Percentiles rank a stretch among this genome's conserved stretches.
Conservation (phyloP, 2,113 vertebrate species). For the Todiramphus chloris region DNA sequence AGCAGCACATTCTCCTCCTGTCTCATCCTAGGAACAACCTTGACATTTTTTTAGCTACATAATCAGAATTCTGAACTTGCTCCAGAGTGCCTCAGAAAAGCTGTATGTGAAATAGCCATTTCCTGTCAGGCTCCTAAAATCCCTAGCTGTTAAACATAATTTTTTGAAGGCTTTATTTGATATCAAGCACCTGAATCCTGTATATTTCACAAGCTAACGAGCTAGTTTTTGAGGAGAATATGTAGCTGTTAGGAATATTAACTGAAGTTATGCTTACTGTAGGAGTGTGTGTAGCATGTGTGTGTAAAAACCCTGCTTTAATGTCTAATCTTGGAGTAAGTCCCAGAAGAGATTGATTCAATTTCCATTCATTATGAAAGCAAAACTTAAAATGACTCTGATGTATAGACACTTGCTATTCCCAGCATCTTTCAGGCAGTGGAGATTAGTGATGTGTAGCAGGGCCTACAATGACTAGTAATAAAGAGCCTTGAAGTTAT, state of each 20-base stretch:
- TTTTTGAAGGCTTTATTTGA: conserved; percentile 58
- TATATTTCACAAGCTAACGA: conserved; percentile 41
- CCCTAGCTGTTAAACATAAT: background rate
- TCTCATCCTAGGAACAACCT: background rate
- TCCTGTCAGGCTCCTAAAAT: conserved; percentile 30
- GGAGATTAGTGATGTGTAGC: background rate
- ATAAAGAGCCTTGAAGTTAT: background rate
- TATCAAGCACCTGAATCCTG: conserved; percentile 35
- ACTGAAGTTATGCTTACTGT: background rate
- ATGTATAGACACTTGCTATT: background rate
- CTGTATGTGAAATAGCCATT: background rate
- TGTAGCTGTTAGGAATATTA: conserved; percentile 25
- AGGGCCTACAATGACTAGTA: background rate
- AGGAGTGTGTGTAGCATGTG: background rate
- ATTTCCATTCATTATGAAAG: conserved; percentile 42
- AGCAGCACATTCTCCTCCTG: background rate
- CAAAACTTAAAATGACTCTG: background rate
- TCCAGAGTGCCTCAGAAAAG: background rate
- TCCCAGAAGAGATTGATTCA: conserved; percentile 51
- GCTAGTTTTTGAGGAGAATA: conserved; percentile 29
- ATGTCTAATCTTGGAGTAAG: conserved; percentile 23
- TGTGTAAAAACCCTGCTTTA: conserved; percentile 6
- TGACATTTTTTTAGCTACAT: background rate
- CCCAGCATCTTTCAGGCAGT: background rate
- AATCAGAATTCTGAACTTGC: conserved; percentile 44